Evolutionary conservation across 2,888 invertebrate genomes (phyloP).

Genomic region (Chironomus riparius): DNA sequence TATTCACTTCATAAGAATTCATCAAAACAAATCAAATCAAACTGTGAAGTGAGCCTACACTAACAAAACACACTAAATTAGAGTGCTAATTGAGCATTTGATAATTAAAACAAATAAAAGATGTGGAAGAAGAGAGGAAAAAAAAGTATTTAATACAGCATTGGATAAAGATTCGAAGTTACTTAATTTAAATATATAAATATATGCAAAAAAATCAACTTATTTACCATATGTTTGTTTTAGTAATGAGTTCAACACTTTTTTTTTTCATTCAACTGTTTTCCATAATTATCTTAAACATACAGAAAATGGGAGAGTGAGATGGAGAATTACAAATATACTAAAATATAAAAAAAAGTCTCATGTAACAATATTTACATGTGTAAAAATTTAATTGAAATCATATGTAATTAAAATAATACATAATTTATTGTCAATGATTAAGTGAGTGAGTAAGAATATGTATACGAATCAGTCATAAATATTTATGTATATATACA

Average conservation of each 20-base stretch:
- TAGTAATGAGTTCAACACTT: slow-evolving; percentile 16
- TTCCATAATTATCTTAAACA: slow-evolving; percentile 2
- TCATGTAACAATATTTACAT: not conserved
- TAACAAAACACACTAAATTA: no score
- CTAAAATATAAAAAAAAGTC: no score
- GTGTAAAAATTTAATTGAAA: not conserved
- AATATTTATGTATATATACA: not conserved
- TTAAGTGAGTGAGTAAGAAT: not conserved
- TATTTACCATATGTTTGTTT: slow-evolving; percentile 28
- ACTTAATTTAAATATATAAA: slow-evolving; percentile 22
- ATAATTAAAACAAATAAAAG: not conserved
- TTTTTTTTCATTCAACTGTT: not conserved
- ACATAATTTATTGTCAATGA: not conserved
- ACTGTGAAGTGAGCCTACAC: no score
- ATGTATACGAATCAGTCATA: not conserved
- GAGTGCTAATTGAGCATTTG: no score
- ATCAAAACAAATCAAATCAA: no score
- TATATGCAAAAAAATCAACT: slow-evolving; percentile 18
- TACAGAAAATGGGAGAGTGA: not conserved
- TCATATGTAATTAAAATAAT: not conserved
- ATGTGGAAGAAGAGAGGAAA: not conserved
- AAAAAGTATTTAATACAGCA: not conserved
- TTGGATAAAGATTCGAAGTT: not conserved
- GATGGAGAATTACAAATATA: no score
- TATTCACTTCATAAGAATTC: no score